Percentiles rank a stretch among this genome's conserved stretches.
Conservation (phyloP, 2,797 vertebrate species). For the Phataginus tricuspis region DNA sequence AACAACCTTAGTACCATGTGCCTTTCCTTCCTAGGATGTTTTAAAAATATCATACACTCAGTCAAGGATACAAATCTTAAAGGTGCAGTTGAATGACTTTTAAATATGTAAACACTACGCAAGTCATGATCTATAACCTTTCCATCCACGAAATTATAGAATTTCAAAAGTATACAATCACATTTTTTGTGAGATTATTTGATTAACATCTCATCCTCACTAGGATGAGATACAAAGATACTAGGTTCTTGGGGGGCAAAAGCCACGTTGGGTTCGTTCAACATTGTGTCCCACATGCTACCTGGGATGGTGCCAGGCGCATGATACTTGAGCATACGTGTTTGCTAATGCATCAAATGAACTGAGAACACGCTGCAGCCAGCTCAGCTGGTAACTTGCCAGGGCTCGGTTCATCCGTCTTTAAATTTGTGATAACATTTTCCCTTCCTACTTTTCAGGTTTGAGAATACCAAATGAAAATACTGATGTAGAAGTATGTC, state of each 20-base stretch:
- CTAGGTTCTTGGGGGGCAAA: not conserved
- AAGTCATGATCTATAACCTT: not conserved
- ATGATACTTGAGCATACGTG: fast-evolving
- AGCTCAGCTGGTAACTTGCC: not conserved
- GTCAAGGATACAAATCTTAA: not conserved
- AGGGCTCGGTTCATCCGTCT: not conserved
- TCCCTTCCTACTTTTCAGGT: not conserved
- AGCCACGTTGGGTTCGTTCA: not conserved
- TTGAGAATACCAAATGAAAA: not conserved
- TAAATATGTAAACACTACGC: not conserved
- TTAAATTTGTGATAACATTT: not conserved
- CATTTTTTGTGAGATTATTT: not conserved
- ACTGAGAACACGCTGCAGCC: not conserved
- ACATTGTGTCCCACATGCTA: fast-evolving
- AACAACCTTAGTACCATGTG: not conserved
- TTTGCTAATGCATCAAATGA: not conserved
- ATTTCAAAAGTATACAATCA: not conserved
- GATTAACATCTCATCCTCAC: not conserved
- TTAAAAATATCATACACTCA: not conserved
- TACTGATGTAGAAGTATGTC: not conserved
- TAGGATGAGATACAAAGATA: not conserved
- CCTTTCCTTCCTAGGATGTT: not conserved
- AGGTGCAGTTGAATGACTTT: not conserved
- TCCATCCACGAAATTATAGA: not conserved
- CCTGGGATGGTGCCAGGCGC: not conserved